Evolutionary conservation across 2,797 vertebrate species (phyloP), one percentile per base, ranked within the genome.

Genomic region (Manis crassicaudata): DNA sequence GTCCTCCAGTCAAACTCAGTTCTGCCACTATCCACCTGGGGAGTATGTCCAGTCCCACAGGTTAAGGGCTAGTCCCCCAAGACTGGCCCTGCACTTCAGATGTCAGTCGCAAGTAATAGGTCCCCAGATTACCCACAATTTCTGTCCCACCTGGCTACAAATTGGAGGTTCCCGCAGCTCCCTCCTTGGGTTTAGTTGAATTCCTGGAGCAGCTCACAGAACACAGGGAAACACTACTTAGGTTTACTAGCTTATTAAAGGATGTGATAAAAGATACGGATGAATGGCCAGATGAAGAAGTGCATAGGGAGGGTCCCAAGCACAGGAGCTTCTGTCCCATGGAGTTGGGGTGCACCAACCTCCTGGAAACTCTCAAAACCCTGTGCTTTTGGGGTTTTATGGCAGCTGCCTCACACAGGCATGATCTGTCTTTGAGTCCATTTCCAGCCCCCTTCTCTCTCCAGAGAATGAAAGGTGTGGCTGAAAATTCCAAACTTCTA

Each of bases 241-340:
- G 6, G 27, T 40, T 92, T 86, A 35, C 73, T 11, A 40, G 25
- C 32, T 86, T 50, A 60, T 87, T 40, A 52, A 79, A 79, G 12
- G 40, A 32, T 23, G 40, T 63, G 12, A 35, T 46, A n/a, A 92
- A 56, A 12, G 29, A 23, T 8, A 5, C 27, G 10, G 46, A 32
- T 13, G 68, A 70, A 58, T 25, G 21, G 20, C 50, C 62, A 46
- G 32, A 9, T 60, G n/a, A 79, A 70, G 63, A 70, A 17, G 60
- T 50, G 25, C 13, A 10, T 16, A 50, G 46, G 32, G 20, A 58
- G 21, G 50, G 52, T 68, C 52, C 13, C 62, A 23, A 8, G 20
- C 0, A 0, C 12, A 43, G 16, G 29, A 56, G 16, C 3, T 37
- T 58, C 82, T 58, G 20, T 46, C 23, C 32, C 0, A 3, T 37